Conservation (phyloP, 2,113 vertebrate species). For the Microtus pennsylvanicus region DNA sequence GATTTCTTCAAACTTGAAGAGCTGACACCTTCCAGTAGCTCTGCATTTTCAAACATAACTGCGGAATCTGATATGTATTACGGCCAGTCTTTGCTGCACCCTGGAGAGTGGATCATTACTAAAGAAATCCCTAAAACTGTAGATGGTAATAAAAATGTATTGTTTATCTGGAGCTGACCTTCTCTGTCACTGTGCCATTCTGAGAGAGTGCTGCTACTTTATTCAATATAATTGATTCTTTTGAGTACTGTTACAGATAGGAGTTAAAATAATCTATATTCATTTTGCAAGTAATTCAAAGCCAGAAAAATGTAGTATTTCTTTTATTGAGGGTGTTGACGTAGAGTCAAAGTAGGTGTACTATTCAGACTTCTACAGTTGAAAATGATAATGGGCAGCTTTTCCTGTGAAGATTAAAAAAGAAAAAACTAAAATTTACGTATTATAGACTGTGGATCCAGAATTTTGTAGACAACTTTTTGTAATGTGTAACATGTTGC, state of each 20-base stretch:
- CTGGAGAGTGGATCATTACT: slow-evolving; percentile 95
- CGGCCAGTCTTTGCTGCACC: slow-evolving; percentile 96
- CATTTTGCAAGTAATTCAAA: slow-evolving; percentile 18
- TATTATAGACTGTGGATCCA: background rate
- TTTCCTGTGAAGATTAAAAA: background rate
- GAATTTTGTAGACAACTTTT: background rate
- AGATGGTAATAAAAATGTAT: slow-evolving; percentile 89
- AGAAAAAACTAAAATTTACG: background rate
- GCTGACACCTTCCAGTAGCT: slow-evolving; percentile 95
- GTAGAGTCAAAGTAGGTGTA: background rate
- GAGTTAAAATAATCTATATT: background rate
- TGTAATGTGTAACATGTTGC: slow-evolving; percentile 2
- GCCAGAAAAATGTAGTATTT: background rate
- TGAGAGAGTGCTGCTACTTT: background rate
- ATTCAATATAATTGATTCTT: background rate
- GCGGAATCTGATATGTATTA: slow-evolving; percentile 96
- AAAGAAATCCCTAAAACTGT: slow-evolving; percentile 93
- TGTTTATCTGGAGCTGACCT: background rate
- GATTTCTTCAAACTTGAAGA: slow-evolving; percentile 97
- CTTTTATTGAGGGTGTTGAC: background rate
- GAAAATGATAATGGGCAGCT: background rate
- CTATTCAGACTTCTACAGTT: background rate
- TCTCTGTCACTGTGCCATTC: background rate
- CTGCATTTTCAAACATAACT: slow-evolving; percentile 93
- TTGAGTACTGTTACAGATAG: background rate